Base-by-base conservation (phyloP, 1,140 invertebrate genomes). In the Brachionus paranguensis region DNA sequence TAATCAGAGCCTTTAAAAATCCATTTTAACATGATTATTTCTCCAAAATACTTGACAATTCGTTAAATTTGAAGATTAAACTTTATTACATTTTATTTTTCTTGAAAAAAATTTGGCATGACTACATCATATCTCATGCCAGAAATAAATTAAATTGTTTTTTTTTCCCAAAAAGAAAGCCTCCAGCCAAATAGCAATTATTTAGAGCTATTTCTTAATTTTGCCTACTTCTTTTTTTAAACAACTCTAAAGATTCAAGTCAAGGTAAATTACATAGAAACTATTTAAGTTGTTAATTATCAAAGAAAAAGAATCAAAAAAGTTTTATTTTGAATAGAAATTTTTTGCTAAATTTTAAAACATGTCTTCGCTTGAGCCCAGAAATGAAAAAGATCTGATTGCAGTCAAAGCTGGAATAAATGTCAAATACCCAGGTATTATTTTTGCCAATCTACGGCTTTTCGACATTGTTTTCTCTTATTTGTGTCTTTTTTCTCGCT, bases 261-360 rank as follows among this genome's bases (percentile, higher is more conserved):
- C 68, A 72, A 72, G 68, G 68, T 72, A 72, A 72, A 72, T 72
- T 72, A 43, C 68, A 72, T 72, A 72, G 68, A 41, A 72, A 72
- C 68, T 72, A 43, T 72, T 43, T 72, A 41, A 72, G 41, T 72
- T 72, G 53, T 60, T 60, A 60, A 60, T 60, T 60, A 60, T 60
- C 53, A 60, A 20, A 20, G 8, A 60, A 60, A 60, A 41, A 72
- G n/a, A 41, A 43, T n/a, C 68, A 72, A 14, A 72, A 41, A 72
- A 45, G 20, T 41, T 20, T 20, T 17, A n/a, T 70, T 37, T 37
- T 37, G 33, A 14, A 50, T 45, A 47, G 20, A 74, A 7, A 43
- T 24, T 74, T 72, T 33, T 72, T 43, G 4, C 11, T 3, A 45
- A 50, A 27, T 50, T 50, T 50, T 74, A 43, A 33, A 76, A 76